Conservation (phyloP, 2,797 vertebrate genomes). For the Setipinna tenuifilis region DNA sequence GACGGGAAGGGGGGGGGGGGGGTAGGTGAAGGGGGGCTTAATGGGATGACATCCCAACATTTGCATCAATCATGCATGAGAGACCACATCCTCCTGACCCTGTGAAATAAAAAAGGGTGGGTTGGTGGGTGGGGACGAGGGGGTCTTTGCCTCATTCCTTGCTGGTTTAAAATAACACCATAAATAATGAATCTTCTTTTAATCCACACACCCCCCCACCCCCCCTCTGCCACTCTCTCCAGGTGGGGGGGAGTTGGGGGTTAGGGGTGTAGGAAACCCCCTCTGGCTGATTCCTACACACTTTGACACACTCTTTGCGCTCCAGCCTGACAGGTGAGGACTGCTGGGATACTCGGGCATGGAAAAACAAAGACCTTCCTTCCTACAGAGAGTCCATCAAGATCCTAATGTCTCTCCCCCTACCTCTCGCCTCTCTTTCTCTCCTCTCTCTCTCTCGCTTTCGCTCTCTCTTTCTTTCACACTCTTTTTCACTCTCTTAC, state of each 20-base stretch:
- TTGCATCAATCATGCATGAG: conserved; percentile 58
- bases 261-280: background rate
- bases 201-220: conserved; percentile 34
- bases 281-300: conserved; percentile 13
- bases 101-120: conserved; percentile 18
- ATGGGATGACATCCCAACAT: conserved; percentile 2
- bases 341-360: background rate
- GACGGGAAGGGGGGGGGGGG: background rate
- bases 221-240: background rate
- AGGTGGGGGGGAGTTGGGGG: conserved; percentile 12
- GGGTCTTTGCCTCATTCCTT: background rate
- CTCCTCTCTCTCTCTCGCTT: background rate
- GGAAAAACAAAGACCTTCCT: background rate
- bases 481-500: too few species aligned
- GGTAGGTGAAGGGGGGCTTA: background rate
- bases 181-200: conserved; percentile 58
- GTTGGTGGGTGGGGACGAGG: background rate
- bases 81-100: conserved; percentile 44
- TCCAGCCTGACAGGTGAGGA: background rate
- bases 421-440: background rate
- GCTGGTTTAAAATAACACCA: conserved; percentile 57
- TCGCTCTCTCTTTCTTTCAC: too few species aligned
- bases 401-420: background rate
- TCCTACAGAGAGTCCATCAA: background rate
- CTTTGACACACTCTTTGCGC: background rate